Evolutionary conservation across 2,113 vertebrate species (phyloP).

Genomic region (Eleginops maclovinus): DNA sequence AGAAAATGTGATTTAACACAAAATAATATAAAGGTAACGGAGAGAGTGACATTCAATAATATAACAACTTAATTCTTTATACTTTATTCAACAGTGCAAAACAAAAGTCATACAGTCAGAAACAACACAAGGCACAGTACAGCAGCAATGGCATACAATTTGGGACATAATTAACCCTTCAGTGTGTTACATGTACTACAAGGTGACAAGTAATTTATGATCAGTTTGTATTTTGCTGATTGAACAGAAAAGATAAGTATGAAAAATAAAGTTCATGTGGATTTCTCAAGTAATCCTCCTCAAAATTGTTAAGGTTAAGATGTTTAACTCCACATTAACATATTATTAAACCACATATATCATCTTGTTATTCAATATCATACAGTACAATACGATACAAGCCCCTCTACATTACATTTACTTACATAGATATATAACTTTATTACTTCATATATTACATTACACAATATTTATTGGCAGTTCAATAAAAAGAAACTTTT

Average conservation of each 20-base stretch:
- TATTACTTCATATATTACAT: slow-evolving; percentile 64
- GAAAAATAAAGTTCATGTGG: neutral
- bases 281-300: slow-evolving; percentile 22
- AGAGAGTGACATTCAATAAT: slow-evolving; percentile 17
- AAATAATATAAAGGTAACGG: neutral
- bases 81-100: slow-evolving; percentile 77
- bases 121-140: slow-evolving; percentile 73
- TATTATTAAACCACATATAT: slow-evolving; percentile 44
- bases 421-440: slow-evolving; percentile 64
- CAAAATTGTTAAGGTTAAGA: slow-evolving; percentile 57
- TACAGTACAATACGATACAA: slow-evolving; percentile 73
- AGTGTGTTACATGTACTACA: slow-evolving; percentile 61
- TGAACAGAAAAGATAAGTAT: slow-evolving; percentile 24
- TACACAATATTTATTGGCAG: slow-evolving; percentile 61
- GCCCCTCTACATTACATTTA: slow-evolving; percentile 73
- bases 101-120: slow-evolving; percentile 70
- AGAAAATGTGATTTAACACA: neutral
- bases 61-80: slow-evolving; percentile 46
- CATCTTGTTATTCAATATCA: slow-evolving; percentile 49
- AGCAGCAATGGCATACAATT: slow-evolving; percentile 70
- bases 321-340: slow-evolving; percentile 58
- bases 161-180: slow-evolving; percentile 58
- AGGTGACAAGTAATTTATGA: slow-evolving; percentile 41
- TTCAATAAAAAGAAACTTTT: slow-evolving; percentile 71
- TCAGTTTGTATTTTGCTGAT: slow-evolving; percentile 26